Conservation (phyloP, 2,888 invertebrate species). For the Phania funesta region DNA sequence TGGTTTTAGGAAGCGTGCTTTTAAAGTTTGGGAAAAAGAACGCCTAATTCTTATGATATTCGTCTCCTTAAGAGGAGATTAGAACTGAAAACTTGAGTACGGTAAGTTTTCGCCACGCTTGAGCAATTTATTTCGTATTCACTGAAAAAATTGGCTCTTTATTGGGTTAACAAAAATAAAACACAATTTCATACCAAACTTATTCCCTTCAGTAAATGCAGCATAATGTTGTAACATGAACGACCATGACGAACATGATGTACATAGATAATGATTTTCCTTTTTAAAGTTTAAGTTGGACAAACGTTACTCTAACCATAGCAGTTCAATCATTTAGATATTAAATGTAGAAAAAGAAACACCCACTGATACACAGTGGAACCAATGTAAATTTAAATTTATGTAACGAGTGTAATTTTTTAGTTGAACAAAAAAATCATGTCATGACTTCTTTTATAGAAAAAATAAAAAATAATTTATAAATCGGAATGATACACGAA, state of each 20-base stretch:
- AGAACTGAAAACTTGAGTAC: too few species aligned
- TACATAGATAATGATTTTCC: neutral
- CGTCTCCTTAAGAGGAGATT: too few species aligned
- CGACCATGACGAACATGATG: neutral
- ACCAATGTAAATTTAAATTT: conserved; percentile 13
- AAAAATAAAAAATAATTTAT: neutral
- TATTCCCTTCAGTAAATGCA: conserved; percentile 10
- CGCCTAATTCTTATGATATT: too few species aligned
- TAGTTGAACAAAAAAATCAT: conserved; percentile 25
- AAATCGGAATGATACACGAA: neutral
- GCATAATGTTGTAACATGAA: conserved; percentile 24
- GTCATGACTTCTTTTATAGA: neutral
- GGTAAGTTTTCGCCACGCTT: too few species aligned
- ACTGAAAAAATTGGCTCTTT: too few species aligned
- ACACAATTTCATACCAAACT: neutral
- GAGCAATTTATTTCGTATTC: too few species aligned
- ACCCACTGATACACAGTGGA: conserved; percentile 31
- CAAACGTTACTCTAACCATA: neutral
- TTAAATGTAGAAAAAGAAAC: conserved; percentile 6
- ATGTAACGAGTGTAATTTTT: conserved; percentile 8
- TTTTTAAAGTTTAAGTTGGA: neutral
- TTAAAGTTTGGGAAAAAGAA: too few species aligned
- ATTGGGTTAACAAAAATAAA: neutral
- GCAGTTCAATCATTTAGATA: conserved; percentile 1
- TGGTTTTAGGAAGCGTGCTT: too few species aligned